Conservation (phyloP, 2,113 vertebrate species). For the Rhynchomys soricoides region DNA sequence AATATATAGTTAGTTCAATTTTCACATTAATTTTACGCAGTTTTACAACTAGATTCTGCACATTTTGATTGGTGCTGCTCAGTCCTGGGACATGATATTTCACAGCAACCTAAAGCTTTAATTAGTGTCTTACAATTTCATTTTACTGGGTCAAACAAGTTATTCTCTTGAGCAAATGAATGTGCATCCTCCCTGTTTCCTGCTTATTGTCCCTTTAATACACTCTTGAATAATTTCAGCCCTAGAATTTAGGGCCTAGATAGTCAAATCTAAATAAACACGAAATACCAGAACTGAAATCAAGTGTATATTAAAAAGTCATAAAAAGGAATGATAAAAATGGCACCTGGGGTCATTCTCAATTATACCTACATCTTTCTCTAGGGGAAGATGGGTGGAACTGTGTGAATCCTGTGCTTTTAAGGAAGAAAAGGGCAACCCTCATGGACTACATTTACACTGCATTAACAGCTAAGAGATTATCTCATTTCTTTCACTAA, state of each 20-base stretch:
- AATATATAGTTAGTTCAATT: background rate
- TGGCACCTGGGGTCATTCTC: background rate
- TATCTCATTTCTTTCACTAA: background rate
- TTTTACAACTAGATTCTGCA: constrained; percentile 11
- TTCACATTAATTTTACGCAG: constrained; percentile 14
- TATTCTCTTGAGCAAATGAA: constrained; percentile 33
- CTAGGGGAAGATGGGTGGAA: background rate
- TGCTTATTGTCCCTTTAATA: background rate
- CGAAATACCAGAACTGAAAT: constrained; percentile 28
- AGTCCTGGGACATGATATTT: background rate
- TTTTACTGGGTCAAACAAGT: background rate
- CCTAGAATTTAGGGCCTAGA: background rate
- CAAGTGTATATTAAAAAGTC: background rate
- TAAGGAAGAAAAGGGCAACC: background rate
- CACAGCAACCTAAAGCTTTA: background rate
- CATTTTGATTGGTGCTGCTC: background rate
- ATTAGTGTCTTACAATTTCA: background rate
- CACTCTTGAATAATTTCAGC: constrained; percentile 16
- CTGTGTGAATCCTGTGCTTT: background rate
- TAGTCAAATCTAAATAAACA: background rate
- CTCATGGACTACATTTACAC: background rate
- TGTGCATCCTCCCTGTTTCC: background rate
- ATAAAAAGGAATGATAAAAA: background rate
- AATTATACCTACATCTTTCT: background rate
- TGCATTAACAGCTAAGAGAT: background rate